A percentile compares a stretch with the other conserved stretches of the same genome.
Evolutionary conservation across 2,888 invertebrate species (phyloP).

Genomic region (Drosophila algonquin): DNA sequence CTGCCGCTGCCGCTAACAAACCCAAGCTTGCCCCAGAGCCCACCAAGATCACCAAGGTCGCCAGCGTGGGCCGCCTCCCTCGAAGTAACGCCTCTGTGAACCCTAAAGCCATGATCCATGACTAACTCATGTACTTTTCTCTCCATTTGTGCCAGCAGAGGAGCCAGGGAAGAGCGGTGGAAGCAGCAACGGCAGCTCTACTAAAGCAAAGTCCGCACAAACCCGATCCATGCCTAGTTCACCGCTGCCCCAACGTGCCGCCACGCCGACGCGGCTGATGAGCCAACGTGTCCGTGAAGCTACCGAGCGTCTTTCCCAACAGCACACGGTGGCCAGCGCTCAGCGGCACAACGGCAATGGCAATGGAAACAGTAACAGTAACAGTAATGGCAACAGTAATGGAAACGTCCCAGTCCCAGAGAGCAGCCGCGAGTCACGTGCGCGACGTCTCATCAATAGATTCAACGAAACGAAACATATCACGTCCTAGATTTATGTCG

Average conservation of each 20-base stretch:
- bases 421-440: conserved; percentile 59
- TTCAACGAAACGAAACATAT: conserved; percentile 77
- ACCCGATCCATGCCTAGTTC: conserved; percentile 84
- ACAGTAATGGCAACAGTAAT: conserved; percentile 24
- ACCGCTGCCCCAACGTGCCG: conserved; percentile 74
- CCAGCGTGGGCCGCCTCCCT: conserved; percentile 56
- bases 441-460: conserved; percentile 67
- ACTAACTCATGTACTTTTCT: background rate
- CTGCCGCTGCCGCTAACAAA: conserved; percentile 39
- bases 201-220: conserved; percentile 61
- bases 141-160: conserved; percentile 7
- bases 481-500: conserved; percentile 65
- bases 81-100: conserved; percentile 55
- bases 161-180: conserved; percentile 3
- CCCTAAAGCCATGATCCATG: fast-evolving
- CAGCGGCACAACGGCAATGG: conserved; percentile 47
- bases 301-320: conserved; percentile 83
- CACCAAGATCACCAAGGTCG: conserved; percentile 57
- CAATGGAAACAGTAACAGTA: conserved; percentile 12
- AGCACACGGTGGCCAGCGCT: conserved; percentile 77
- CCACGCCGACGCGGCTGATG: conserved; percentile 84
- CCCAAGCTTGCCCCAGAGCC: conserved; percentile 45
- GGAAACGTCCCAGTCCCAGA: conserved; percentile 21
- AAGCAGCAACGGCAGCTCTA: conserved; percentile 49
- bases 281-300: conserved; percentile 84